These are phyloP conservation scores for Masticophis lateralis DNA, from an alignment of 2,797 vertebrate species.

Conservation along the genomic window DNA sequence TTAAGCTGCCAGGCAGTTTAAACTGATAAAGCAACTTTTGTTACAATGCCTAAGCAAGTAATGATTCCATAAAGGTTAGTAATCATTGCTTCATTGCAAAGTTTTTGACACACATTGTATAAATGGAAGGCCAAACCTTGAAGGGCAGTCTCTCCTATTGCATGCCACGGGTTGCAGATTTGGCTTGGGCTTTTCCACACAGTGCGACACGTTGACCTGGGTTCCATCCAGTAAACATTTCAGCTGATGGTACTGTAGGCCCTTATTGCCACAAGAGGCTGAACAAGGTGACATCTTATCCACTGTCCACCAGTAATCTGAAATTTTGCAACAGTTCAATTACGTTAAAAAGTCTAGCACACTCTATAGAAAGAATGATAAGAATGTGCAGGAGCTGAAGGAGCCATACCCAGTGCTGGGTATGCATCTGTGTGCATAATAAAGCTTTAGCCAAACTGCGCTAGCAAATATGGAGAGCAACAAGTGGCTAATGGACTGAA, in stretches of 20 bases:
- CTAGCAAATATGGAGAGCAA: not conserved
- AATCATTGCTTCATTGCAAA: not conserved
- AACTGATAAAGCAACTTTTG: not conserved
- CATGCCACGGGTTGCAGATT: constrained; percentile 71
- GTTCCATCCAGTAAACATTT: constrained; percentile 73
- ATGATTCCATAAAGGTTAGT: not conserved
- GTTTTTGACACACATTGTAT: not conserved
- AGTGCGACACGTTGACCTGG: constrained; percentile 69
- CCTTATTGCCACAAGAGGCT: constrained; percentile 74
- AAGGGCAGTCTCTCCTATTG: constrained; percentile 83
- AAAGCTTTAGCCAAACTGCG: not conserved
- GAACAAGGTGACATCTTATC: constrained; percentile 71
- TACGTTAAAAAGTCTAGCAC: not conserved
- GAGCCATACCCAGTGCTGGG: not conserved
- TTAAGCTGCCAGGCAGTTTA: not conserved
- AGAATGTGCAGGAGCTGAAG: not conserved
- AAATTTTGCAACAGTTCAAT: constrained; percentile 14
- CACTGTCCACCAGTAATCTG: constrained; percentile 74
- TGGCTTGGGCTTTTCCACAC: constrained; percentile 73
- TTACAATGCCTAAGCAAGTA: not conserved
- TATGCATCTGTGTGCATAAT: not conserved
- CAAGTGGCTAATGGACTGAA: not conserved
- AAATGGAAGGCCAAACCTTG: constrained; percentile 71
- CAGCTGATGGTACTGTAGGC: constrained; percentile 73
- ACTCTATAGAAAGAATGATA: not conserved